phyloP scores from a whole-genome alignment of 2,797 vertebrate species.

The Spinus olivaceus region DNA sequence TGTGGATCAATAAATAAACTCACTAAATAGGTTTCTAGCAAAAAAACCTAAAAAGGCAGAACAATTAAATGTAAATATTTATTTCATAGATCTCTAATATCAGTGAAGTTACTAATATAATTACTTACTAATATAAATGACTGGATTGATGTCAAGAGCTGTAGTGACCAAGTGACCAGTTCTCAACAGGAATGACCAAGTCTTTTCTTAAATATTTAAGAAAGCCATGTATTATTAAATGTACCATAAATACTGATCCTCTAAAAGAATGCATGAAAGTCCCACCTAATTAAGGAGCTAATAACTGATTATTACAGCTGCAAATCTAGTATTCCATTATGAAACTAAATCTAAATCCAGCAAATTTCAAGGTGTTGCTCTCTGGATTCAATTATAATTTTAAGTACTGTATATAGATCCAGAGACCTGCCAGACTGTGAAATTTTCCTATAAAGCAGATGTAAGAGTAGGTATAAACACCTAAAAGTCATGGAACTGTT shows the following conservation, averaged over 20 bases:
- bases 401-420: background rate
- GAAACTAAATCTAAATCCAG: background rate
- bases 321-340: background rate
- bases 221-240: background rate
- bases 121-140: background rate
- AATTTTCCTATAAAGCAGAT: background rate
- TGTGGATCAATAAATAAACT: background rate
- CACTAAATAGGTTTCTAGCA: background rate
- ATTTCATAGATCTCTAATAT: background rate
- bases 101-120: background rate
- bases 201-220: background rate
- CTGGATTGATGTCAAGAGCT: background rate
- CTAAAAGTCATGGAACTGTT: background rate
- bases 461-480: background rate
- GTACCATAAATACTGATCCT: background rate
- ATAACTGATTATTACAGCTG: background rate
- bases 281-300: background rate
- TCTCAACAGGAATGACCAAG: background rate
- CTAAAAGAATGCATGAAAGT: background rate
- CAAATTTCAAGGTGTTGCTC: background rate
- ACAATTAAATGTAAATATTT: background rate
- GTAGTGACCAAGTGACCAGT: background rate
- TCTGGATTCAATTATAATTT: background rate
- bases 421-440: background rate
- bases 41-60: background rate